Evolutionary conservation across 2,888 invertebrate species (phyloP).

Genomic region (Dicycla oo): DNA sequence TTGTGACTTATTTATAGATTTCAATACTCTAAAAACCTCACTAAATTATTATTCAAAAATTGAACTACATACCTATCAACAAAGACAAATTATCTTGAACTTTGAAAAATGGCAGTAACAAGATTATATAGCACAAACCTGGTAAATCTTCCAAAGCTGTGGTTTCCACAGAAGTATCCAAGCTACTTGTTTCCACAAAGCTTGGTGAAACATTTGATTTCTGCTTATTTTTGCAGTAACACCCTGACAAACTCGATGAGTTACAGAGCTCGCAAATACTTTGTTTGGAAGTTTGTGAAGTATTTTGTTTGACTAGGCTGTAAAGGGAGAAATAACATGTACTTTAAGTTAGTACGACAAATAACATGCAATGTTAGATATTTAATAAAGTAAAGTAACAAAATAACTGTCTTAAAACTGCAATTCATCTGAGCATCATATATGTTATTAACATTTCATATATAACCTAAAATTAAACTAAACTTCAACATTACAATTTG

Average conservation of each 20-base stretch:
- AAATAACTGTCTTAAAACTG: not conserved
- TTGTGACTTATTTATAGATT: not conserved
- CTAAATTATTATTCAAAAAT: conserved; percentile 14
- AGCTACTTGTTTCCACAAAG: conserved; percentile 63
- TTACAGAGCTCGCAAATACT: conserved; percentile 76
- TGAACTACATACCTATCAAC: not conserved
- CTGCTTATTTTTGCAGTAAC: conserved; percentile 73
- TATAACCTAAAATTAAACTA: conserved; percentile 41
- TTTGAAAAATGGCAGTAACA: not conserved
- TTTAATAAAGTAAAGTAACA: no score
- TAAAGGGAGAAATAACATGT: conserved; percentile 39
- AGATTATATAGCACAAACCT: conserved; percentile 70
- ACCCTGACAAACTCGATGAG: conserved; percentile 69
- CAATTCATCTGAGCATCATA: not conserved
- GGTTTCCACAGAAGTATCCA: conserved; percentile 79
- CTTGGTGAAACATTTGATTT: conserved; percentile 52
- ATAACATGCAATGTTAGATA: not conserved
- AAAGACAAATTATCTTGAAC: conserved; percentile 4
- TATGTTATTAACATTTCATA: conserved; percentile 11
- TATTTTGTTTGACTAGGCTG: conserved; percentile 67
- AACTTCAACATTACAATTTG: not conserved
- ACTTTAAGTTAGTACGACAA: conserved; percentile 9
- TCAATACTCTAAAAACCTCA: not conserved
- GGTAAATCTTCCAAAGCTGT: conserved; percentile 85
- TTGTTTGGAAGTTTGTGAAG: conserved; percentile 52